phyloP scores from a whole-genome alignment of 2,888 invertebrate genomes.

The Steinernema carpocapsae region DNA sequence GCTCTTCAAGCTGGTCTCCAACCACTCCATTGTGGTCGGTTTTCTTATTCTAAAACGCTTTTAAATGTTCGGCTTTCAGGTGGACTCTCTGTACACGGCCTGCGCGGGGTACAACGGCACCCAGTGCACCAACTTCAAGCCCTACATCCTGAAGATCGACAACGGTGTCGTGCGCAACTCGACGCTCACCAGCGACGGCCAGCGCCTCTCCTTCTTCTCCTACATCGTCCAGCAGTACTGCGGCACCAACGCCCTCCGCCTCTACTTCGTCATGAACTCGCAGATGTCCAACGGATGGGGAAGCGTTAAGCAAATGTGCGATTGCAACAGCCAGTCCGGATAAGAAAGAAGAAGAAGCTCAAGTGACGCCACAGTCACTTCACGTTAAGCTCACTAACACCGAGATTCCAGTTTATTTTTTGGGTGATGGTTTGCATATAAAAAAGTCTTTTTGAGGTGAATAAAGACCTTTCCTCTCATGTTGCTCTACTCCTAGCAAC shows the following conservation, averaged over 20 bases:
- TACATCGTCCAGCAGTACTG: neutral
- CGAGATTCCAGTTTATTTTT: too few species aligned
- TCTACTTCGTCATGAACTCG: neutral
- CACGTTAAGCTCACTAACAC: too few species aligned
- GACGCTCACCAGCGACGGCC: neutral
- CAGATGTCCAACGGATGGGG: constrained; percentile 3
- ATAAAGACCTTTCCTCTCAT: too few species aligned
- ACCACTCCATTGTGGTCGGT: constrained; percentile 1
- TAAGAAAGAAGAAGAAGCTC: too few species aligned
- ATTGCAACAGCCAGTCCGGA: constrained; percentile 4
- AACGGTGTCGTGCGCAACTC: neutral
- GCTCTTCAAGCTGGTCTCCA: neutral
- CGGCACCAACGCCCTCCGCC: neutral
- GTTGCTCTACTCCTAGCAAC: too few species aligned
- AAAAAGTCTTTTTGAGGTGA: too few species aligned
- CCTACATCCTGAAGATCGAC: constrained; percentile 1
- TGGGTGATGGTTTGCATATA: too few species aligned
- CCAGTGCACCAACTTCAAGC: neutral
- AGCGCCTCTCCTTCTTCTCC: neutral
- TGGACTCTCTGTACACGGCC: neutral
- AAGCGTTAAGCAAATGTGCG: constrained; percentile 4
- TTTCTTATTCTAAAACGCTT: neutral
- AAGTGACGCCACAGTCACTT: too few species aligned
- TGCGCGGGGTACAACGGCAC: neutral
- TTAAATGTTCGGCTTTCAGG: neutral